Evolutionary conservation across 2,888 invertebrate species (phyloP).

Genomic region (Drosophila anomalata): DNA sequence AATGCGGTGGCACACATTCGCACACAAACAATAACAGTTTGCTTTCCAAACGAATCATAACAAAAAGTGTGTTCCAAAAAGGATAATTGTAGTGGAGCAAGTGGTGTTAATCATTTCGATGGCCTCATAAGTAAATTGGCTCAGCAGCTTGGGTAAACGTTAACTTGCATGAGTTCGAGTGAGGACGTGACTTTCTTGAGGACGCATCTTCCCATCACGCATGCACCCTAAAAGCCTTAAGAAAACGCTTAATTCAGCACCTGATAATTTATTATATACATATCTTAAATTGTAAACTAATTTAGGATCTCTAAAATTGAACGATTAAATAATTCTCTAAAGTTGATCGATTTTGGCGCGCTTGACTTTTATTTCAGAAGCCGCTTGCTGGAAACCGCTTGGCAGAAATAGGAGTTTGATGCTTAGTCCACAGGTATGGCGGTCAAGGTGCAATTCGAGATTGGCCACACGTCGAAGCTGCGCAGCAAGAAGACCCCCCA

Average conservation of each 20-base stretch:
- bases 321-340: background rate
- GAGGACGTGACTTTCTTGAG: conserved; percentile 25
- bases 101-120: background rate
- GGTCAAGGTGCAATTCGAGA: conserved; percentile 93
- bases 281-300: background rate
- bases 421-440: conserved; percentile 84
- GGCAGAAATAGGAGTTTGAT: conserved; percentile 44
- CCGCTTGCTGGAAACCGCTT: conserved; percentile 15
- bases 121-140: background rate
- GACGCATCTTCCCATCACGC: conserved; percentile 18
- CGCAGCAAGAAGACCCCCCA: conserved; percentile 89
- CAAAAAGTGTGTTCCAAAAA: conserved; percentile 12
- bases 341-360: conserved; percentile 19
- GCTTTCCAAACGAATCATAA: conserved; percentile 22
- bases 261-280: conserved; percentile 7
- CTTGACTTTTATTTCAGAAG: conserved; percentile 8
- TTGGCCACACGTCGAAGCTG: conserved; percentile 94
- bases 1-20: conserved; percentile 44
- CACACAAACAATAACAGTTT: conserved; percentile 42
- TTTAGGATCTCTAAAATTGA: background rate
- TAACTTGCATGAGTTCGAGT: background rate
- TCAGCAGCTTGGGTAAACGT: background rate
- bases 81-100: background rate
- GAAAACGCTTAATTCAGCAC: background rate
- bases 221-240: conserved; percentile 17